Base-by-base conservation (phyloP, 2,113 vertebrate species). In the Neotragus pygmaeus region DNA sequence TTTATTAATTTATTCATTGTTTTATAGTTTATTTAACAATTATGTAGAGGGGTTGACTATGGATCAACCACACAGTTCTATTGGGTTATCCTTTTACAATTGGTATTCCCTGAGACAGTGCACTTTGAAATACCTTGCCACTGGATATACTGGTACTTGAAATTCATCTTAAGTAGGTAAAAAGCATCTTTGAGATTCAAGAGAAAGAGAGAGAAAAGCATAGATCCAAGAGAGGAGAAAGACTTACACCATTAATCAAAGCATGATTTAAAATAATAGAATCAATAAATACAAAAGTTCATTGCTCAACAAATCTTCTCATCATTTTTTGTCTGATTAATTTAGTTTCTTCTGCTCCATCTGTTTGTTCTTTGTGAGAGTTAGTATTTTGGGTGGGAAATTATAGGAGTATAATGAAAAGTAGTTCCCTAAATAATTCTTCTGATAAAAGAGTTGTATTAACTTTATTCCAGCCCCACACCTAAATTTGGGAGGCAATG, bases 321-420 rank as follows among this genome's bases (percentile, higher is more conserved):
- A 27, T 45, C 51, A 16, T 73, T 93, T 91, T 82, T 80, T 77
- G 80, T 90, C 53, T 47, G 36, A 49, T 60, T 88, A 83, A 91
- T 94, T 95, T 91, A 83, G 85, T 96, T 95, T 91, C 27, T 94
- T 93, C n/a, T 30, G 23, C 21, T 88, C 27, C 28, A 62, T 58
- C n/a, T 1, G n/a, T 62, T 90, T 95, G 84, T 88, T 82, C 60
- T 84, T 93, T 9, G 13, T 33, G 30, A 87, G 51, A 77, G 62
- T 85, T 17, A 45, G 33, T 89, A 39, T 70, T 91, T 90, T 78
- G 23, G 45, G 62, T 84, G 85, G 53, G 25, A 95, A 94, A 85
- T 58, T 88, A 10, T 83, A 36, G 45, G 3, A 51, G 7, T 57
- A 64, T 45, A 53, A 55, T 85, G 16, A 82, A 82, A 95, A 73